Percentiles rank a stretch among this genome's conserved stretches.
Evolutionary conservation across 2,113 vertebrate species (phyloP).

Genomic region (Corynorhinus townsendii): DNA sequence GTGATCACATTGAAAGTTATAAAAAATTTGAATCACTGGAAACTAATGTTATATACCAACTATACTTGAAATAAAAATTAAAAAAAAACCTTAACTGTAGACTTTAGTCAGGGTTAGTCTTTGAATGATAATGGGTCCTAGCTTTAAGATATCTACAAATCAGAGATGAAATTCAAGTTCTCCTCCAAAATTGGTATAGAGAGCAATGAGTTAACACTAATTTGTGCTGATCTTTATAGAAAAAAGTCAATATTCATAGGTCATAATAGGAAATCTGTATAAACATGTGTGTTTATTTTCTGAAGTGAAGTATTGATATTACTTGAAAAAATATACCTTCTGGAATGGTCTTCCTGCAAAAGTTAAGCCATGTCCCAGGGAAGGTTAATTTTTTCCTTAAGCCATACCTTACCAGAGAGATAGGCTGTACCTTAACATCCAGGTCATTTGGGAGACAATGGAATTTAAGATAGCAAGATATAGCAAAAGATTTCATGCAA

Average conservation of each 20-base stretch:
- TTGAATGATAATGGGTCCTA: neutral
- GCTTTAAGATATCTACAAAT: neutral
- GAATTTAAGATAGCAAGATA: neutral
- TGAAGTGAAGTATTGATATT: neutral
- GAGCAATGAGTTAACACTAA: neutral
- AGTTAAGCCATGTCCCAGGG: neutral
- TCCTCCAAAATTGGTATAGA: neutral
- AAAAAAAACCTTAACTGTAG: neutral
- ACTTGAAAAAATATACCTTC: neutral
- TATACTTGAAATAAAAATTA: neutral
- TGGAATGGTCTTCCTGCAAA: neutral
- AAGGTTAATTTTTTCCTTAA: neutral
- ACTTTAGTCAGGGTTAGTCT: neutral
- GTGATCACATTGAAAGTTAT: neutral
- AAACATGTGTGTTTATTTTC: neutral
- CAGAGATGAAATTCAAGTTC: neutral
- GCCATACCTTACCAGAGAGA: neutral
- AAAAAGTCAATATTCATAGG: neutral
- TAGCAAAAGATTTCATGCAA: neutral
- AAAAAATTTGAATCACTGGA: neutral
- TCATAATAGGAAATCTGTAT: neutral
- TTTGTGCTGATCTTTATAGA: neutral
- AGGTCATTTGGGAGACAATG: neutral
- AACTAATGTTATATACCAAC: neutral
- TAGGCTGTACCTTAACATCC: rapidly evolving